These are phyloP conservation scores for Paralvinella palmiformis DNA, from an alignment of 1,140 invertebrate species.

Conservation along the genomic window DNA sequence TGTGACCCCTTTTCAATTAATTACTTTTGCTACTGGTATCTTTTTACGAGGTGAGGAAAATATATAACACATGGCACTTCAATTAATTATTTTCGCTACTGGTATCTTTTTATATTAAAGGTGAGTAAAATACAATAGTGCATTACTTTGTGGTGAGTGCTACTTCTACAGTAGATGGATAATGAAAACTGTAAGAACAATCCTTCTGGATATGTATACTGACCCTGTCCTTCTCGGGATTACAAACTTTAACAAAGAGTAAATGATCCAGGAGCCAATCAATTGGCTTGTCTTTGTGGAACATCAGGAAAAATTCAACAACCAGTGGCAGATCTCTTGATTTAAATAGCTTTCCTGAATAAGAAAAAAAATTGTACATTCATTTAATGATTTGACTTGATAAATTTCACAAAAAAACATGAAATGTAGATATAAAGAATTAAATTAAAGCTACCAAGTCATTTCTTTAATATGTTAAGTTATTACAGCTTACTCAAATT, in stretches of 20 bases:
- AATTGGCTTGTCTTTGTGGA: slow-evolving; percentile 92
- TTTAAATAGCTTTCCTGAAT: slow-evolving; percentile 85
- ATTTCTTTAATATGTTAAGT: too few relatives aligned
- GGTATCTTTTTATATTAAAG: not conserved
- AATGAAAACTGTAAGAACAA: not conserved
- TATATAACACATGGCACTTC: not conserved
- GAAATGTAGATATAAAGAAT: too few relatives aligned
- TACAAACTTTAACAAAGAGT: slow-evolving; percentile 84
- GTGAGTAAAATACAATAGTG: not conserved
- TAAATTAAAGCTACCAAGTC: too few relatives aligned
- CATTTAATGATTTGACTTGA: too few relatives aligned
- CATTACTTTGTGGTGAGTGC: too few relatives aligned
- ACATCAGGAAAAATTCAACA: slow-evolving; percentile 89
- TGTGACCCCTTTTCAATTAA: too few relatives aligned
- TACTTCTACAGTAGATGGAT: too few relatives aligned
- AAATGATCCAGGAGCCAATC: slow-evolving; percentile 93
- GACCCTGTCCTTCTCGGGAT: slow-evolving; percentile 50
- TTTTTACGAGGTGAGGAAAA: not conserved
- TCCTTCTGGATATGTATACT: slow-evolving; percentile 21
- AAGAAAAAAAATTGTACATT: too few relatives aligned
- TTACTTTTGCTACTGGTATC: too few relatives aligned
- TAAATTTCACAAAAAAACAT: too few relatives aligned
- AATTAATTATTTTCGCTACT: not conserved
- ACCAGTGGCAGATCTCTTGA: slow-evolving; percentile 80
- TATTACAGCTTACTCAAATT: too few relatives aligned